phyloP scores from a whole-genome alignment of 2,797 vertebrate genomes.

The Enteromius thamalakanensis region DNA sequence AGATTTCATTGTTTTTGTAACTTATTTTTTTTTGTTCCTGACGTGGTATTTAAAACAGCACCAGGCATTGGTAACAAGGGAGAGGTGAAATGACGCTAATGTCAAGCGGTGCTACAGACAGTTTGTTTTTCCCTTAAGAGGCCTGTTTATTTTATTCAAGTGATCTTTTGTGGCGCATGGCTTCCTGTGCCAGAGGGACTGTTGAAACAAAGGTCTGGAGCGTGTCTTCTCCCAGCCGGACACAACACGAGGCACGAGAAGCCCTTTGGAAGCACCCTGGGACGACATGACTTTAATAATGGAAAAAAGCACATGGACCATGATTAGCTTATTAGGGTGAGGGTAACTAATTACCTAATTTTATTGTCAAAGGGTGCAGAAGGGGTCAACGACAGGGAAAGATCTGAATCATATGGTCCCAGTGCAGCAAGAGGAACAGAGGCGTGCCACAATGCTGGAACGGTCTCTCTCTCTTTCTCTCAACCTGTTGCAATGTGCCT shows the following conservation, averaged over 20 bases:
- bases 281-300: constrained; percentile 70
- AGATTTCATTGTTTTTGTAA: neutral
- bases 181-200: constrained; percentile 51
- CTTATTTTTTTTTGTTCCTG: neutral
- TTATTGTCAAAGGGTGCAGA: constrained; percentile 74
- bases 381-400: constrained; percentile 54
- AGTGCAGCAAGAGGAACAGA: constrained; percentile 56
- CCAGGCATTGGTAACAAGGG: constrained; percentile 27
- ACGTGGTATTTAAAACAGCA: neutral
- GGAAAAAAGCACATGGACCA: constrained; percentile 68
- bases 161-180: constrained; percentile 38
- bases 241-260: neutral
- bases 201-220: constrained; percentile 19
- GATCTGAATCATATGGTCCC: constrained; percentile 63
- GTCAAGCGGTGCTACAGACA: constrained; percentile 71
- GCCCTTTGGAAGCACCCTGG: constrained; percentile 62
- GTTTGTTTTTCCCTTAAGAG: constrained; percentile 29
- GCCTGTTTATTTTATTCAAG: constrained; percentile 26
- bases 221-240: constrained; percentile 42
- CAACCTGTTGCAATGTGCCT: constrained; percentile 72
- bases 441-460: constrained; percentile 58
- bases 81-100: constrained; percentile 67
- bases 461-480: constrained; percentile 66
- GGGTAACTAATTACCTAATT: constrained; percentile 82
- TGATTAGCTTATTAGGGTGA: constrained; percentile 79